phyloP scores from a whole-genome alignment of 2,113 vertebrate genomes.

The Urocolius indicus region DNA sequence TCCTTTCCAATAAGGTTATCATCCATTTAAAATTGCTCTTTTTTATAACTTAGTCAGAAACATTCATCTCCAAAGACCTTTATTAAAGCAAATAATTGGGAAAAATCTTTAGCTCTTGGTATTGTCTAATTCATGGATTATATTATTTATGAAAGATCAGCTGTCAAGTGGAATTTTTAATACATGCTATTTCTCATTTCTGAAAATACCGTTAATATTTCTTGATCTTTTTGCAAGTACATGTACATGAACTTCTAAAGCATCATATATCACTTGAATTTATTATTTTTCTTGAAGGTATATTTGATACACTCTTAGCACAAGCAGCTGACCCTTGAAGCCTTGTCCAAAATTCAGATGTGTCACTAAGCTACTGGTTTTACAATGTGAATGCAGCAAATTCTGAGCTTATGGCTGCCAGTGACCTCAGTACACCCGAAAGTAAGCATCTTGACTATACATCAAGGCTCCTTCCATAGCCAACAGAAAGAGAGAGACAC shows the following conservation, averaged over 20 bases:
- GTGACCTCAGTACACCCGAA: not conserved
- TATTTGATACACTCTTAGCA: not conserved
- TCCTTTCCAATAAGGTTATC: not conserved
- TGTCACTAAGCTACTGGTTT: not conserved
- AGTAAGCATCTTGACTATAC: not conserved
- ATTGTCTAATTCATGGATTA: not conserved
- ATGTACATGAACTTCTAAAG: not conserved
- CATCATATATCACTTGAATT: not conserved
- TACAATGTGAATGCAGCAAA: not conserved
- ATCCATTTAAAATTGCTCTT: not conserved
- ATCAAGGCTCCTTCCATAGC: not conserved
- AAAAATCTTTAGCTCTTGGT: not conserved
- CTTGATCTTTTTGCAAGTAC: not conserved
- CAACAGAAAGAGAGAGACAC: not conserved
- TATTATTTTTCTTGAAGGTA: not conserved
- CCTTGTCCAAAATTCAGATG: not conserved
- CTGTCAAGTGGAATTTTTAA: not conserved
- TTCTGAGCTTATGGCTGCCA: not conserved
- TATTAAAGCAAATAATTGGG: not conserved
- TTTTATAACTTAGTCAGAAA: conserved; percentile 1
- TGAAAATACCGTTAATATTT: not conserved
- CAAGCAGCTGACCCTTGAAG: not conserved
- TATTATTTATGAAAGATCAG: not conserved
- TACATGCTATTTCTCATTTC: not conserved
- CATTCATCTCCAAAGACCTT: not conserved